Conservation (phyloP, 2,113 vertebrate species). For the Eublepharis macularius region DNA sequence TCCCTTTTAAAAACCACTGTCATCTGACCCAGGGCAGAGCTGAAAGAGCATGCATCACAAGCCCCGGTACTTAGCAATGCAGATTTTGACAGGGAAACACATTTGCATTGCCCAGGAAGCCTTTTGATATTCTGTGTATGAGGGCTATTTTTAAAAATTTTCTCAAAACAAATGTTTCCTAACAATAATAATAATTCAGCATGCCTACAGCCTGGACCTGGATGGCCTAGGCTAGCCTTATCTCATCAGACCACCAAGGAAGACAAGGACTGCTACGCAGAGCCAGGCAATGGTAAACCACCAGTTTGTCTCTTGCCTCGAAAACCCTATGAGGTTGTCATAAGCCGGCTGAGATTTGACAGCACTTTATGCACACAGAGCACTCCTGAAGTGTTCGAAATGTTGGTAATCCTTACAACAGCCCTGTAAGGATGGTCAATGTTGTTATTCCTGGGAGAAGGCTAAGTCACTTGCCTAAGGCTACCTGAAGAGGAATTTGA, state of each 20-base stretch:
- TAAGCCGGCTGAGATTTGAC: too few relatives aligned
- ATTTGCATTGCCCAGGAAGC: neutral
- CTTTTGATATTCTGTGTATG: neutral
- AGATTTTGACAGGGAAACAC: neutral
- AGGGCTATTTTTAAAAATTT: fast-evolving
- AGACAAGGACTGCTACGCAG: too few relatives aligned
- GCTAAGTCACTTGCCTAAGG: neutral
- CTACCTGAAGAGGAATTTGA: neutral
- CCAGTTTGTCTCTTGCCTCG: too few relatives aligned
- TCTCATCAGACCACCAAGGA: too few relatives aligned
- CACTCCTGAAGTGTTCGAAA: neutral
- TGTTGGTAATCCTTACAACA: neutral
- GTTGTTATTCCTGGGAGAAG: neutral
- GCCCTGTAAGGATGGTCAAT: too few relatives aligned
- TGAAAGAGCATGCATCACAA: neutral
- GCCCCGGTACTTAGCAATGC: neutral
- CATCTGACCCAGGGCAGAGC: neutral
- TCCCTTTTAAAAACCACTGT: too few relatives aligned
- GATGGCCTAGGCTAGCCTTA: too few relatives aligned
- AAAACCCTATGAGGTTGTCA: too few relatives aligned
- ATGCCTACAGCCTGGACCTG: neutral
- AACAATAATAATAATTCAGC: neutral
- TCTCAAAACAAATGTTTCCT: fast-evolving
- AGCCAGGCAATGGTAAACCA: too few relatives aligned
- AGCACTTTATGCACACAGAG: too few relatives aligned